A percentile compares a stretch with the other conserved stretches of the same genome.
Evolutionary conservation across 2,797 vertebrate species (phyloP).

Genomic region (Xiphorhynchus erythropygius): DNA sequence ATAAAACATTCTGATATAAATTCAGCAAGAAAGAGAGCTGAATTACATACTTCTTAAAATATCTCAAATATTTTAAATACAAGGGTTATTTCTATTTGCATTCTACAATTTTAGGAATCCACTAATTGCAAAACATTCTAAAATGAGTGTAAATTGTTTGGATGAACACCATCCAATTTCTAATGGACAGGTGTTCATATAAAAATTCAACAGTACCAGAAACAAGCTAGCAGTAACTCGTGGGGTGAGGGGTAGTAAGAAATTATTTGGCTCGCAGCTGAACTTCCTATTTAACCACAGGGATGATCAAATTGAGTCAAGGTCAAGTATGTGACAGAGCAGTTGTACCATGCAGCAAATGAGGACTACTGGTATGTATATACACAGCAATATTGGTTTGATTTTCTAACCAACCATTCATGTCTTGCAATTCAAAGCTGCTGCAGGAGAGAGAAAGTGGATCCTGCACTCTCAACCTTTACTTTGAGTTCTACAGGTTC

Average conservation of each 20-base stretch:
- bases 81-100: neutral
- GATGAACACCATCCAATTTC: neutral
- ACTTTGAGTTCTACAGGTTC: neutral
- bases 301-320: slow-evolving; percentile 13
- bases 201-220: neutral
- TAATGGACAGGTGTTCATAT: slow-evolving; percentile 13
- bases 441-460: neutral
- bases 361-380: neutral
- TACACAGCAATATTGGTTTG: neutral
- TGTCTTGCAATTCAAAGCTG: neutral
- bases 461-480: neutral
- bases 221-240: neutral
- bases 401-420: neutral
- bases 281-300: slow-evolving; percentile 4
- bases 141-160: neutral
- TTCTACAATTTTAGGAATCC: neutral
- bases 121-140: neutral
- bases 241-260: neutral
- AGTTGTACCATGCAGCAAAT: neutral
- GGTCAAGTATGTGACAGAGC: neutral
- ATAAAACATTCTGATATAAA: slow-evolving; percentile 4
- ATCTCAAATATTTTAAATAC: neutral
- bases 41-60: neutral
- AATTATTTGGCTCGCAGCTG: neutral
- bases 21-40: neutral